Percentiles rank a stretch among this genome's conserved stretches.
phyloP scores from a whole-genome alignment of 2,797 vertebrate genomes.

The Parambassis ranga region DNA sequence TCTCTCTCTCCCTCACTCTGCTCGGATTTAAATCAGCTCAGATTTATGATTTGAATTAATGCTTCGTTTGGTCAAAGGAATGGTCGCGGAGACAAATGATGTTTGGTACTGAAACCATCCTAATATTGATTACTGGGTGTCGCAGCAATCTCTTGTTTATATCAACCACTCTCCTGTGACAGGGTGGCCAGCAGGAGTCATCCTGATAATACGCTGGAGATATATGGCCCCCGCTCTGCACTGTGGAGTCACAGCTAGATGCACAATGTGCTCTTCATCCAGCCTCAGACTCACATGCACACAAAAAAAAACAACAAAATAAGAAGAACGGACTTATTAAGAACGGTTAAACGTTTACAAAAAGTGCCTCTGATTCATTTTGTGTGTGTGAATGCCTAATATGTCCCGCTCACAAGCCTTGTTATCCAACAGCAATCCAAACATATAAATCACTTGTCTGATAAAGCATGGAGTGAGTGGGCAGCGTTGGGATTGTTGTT shows the following conservation, averaged over 20 bases:
- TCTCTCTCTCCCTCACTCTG: conserved; percentile 73
- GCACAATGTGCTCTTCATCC: conserved; percentile 56
- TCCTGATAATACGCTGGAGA: conserved; percentile 92
- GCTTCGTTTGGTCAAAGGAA: conserved; percentile 99
- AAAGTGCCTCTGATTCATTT: conserved; percentile 35
- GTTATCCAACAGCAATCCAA: conserved; percentile 56
- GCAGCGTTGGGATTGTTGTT: conserved; percentile 76
- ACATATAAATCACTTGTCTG: conserved; percentile 68
- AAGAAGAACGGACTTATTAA: conserved; percentile 9
- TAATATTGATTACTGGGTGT: conserved; percentile 99
- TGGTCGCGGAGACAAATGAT: conserved; percentile 98
- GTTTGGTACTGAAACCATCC: conserved; percentile 99
- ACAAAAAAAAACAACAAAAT: too few species aligned
- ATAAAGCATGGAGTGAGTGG: conserved; percentile 67
- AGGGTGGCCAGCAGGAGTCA: conserved; percentile 96
- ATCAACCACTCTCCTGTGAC: conserved; percentile 99
- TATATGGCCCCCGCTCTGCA: conserved; percentile 84
- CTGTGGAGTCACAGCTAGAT: conserved; percentile 63
- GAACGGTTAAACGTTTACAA: conserved; percentile 34
- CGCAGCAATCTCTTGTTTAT: conserved; percentile 99
- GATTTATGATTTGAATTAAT: conserved; percentile 99
- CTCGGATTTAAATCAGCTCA: conserved; percentile 99
- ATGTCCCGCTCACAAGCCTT: conserved; percentile 48
- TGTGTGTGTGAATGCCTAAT: conserved; percentile 58
- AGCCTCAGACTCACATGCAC: conserved; percentile 25